These are phyloP conservation scores for Shargacucullia verbasci DNA, from an alignment of 2,888 invertebrate species.

Conservation along the genomic window DNA sequence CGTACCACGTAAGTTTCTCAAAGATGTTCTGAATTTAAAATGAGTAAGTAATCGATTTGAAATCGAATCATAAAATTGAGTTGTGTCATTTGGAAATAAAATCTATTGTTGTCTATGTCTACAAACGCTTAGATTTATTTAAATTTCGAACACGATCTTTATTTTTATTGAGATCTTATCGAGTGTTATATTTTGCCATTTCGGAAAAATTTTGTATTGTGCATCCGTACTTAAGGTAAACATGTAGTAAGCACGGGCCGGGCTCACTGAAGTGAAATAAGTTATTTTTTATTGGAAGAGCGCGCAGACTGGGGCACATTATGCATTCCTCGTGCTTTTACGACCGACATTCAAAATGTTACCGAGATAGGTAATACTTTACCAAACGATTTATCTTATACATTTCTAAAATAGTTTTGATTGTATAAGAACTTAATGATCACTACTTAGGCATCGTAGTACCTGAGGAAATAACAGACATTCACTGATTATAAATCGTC, in stretches of 20 bases:
- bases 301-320: slow-evolving; percentile 40
- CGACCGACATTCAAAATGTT: slow-evolving; percentile 53
- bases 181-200: slow-evolving; percentile 20
- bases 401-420: no score
- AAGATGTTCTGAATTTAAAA: slow-evolving; percentile 60
- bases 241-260: slow-evolving; percentile 12
- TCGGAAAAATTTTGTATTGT: slow-evolving; percentile 1
- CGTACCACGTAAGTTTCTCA: slow-evolving; percentile 50
- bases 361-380: slow-evolving; percentile 29
- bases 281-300: slow-evolving; percentile 54
- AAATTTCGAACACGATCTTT: slow-evolving; percentile 48
- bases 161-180: slow-evolving; percentile 8
- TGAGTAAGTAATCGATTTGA: slow-evolving; percentile 39
- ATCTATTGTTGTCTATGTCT: slow-evolving; percentile 53
- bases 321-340: slow-evolving; percentile 53
- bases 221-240: slow-evolving; percentile 23
- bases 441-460: no score
- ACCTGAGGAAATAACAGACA: no score
- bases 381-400: slow-evolving; percentile 6
- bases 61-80: slow-evolving; percentile 44
- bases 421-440: no score
- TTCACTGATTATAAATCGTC: neutral
- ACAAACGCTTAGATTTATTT: slow-evolving; percentile 24
- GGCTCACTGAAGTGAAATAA: slow-evolving; percentile 53
- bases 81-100: slow-evolving; percentile 26